Percentiles rank a stretch among this genome's conserved stretches.
Conservation (phyloP, 2,888 invertebrate genomes). For the Cybosia mesomella region DNA sequence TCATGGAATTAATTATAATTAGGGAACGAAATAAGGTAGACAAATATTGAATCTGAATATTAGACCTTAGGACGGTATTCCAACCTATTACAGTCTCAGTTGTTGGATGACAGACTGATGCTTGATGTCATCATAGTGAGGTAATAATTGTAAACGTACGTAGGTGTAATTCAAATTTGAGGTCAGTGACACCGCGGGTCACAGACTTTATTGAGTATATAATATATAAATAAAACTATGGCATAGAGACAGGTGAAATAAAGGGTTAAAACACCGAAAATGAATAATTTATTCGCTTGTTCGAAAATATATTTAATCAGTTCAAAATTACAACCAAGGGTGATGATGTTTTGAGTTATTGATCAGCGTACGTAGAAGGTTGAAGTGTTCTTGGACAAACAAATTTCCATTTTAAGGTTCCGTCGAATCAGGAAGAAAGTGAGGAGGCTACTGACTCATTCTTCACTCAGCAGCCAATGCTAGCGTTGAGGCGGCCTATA, state of each 20-base stretch:
- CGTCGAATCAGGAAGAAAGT: slow-evolving; percentile 75
- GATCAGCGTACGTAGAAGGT: slow-evolving; percentile 23
- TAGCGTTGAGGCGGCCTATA: slow-evolving; percentile 79
- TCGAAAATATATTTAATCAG: slow-evolving; percentile 13
- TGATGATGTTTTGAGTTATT: not conserved
- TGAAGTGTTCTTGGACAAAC: slow-evolving; percentile 54
- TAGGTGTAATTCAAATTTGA: not conserved
- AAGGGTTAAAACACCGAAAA: slow-evolving; percentile 15
- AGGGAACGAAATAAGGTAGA: not conserved
- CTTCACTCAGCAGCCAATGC: slow-evolving; percentile 75
- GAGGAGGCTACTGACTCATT: slow-evolving; percentile 75
- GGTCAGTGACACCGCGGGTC: not conserved
- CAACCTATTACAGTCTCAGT: not conserved
- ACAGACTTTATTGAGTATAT: not conserved
- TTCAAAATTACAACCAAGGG: slow-evolving; percentile 5
- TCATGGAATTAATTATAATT: not conserved
- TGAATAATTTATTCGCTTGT: slow-evolving; percentile 17
- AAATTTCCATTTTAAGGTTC: slow-evolving; percentile 79
- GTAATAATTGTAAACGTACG: not conserved
- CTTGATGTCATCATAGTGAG: not conserved
- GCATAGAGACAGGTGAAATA: slow-evolving; percentile 5
- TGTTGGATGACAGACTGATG: not conserved
- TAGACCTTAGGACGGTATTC: not conserved
- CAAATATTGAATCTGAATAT: not conserved
- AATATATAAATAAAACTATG: not conserved